Percentiles rank a stretch among this genome's conserved stretches.
These are phyloP conservation scores for Trachelus tabidus DNA, from an alignment of 2,888 invertebrate genomes.

Conservation along the genomic window DNA sequence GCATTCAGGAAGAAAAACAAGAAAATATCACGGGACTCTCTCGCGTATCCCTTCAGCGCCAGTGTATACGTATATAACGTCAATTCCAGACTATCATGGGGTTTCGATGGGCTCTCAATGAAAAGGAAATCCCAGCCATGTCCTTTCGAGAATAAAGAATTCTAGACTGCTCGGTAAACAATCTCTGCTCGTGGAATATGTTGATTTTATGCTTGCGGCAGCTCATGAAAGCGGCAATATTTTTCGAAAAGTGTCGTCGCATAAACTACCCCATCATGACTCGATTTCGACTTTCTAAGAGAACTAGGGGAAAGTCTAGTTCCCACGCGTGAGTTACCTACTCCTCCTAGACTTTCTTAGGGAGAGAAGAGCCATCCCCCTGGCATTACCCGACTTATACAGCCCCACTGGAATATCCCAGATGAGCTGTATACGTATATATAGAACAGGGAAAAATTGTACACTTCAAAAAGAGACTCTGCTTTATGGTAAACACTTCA, in stretches of 20 bases:
- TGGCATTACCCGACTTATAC: background rate
- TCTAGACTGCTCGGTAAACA: background rate
- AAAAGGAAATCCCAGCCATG: background rate
- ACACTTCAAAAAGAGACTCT: background rate
- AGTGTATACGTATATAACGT: background rate
- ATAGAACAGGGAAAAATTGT: background rate
- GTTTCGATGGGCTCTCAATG: background rate
- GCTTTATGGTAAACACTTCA: background rate
- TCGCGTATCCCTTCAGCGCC: background rate
- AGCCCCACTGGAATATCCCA: background rate
- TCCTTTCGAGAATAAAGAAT: background rate
- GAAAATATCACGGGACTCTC: background rate
- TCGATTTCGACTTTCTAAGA: conserved; percentile 33
- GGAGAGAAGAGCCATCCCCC: background rate
- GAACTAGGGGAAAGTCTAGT: background rate
- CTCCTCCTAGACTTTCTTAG: background rate
- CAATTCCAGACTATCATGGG: background rate
- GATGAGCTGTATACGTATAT: background rate
- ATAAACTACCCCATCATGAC: conserved; percentile 32
- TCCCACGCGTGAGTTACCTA: background rate
- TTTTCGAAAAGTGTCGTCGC: conserved; percentile 32
- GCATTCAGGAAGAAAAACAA: background rate
- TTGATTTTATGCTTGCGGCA: conserved; percentile 29
- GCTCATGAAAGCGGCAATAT: conserved; percentile 24
- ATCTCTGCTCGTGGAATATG: conserved; percentile 18